phyloP scores from a whole-genome alignment of 2,797 vertebrate species.

The Falco naumanni region DNA sequence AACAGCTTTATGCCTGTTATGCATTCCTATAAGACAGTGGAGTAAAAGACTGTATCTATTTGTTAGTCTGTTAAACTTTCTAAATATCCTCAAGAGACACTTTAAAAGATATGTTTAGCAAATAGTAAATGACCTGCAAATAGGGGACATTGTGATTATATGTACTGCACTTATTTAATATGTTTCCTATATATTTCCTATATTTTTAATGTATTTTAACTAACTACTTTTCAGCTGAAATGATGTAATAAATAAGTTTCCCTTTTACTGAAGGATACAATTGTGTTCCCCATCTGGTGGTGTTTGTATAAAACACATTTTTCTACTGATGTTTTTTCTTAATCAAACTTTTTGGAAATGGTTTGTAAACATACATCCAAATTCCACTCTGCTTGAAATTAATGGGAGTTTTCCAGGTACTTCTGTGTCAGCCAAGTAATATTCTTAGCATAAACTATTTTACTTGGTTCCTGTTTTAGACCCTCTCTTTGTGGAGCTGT shows the following conservation, averaged over 20 bases:
- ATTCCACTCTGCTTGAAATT: background rate
- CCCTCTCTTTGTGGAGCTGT: background rate
- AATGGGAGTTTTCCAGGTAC: background rate
- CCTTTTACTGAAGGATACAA: background rate
- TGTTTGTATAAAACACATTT: background rate
- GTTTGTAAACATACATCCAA: background rate
- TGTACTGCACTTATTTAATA: background rate
- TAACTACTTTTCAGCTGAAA: background rate
- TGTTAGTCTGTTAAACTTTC: background rate
- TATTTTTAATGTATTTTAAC: background rate
- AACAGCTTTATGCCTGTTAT: background rate
- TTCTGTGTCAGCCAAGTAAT: background rate
- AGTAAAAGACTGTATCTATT: background rate
- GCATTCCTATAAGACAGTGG: background rate
- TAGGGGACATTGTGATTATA: background rate
- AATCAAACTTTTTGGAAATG: background rate
- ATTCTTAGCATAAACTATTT: background rate
- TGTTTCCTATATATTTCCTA: background rate
- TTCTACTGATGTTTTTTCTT: background rate
- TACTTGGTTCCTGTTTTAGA: background rate
- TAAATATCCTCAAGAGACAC: background rate
- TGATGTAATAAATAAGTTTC: background rate
- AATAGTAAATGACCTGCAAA: background rate
- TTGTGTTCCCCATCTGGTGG: background rate
- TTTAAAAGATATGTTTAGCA: background rate